phyloP scores from a whole-genome alignment of 2,888 invertebrate genomes.

The Macrophya alboannulata region DNA sequence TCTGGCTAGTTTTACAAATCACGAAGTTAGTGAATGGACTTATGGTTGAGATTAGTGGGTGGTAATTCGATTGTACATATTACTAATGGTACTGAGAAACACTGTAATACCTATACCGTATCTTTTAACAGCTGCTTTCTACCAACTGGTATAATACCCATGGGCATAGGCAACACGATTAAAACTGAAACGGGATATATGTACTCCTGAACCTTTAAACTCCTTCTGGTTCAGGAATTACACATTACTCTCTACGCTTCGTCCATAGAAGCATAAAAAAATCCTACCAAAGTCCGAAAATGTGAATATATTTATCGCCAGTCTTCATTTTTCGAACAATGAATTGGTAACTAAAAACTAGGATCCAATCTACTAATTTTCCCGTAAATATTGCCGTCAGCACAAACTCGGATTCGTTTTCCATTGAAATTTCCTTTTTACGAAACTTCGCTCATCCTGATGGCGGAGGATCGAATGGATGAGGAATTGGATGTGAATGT shows the following conservation, averaged over 20 bases:
- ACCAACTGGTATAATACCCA: background rate
- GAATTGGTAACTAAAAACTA: background rate
- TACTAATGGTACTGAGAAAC: background rate
- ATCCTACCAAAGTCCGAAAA: no score
- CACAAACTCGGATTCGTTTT: no score
- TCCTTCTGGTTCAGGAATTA: background rate
- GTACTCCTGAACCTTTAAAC: background rate
- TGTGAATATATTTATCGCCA: no score
- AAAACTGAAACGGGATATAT: conserved; percentile 27
- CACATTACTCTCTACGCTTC: background rate
- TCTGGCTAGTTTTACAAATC: background rate
- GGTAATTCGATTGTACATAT: background rate
- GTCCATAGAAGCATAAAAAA: no score
- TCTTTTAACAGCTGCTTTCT: conserved; percentile 14
- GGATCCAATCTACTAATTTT: no score
- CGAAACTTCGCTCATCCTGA: no score
- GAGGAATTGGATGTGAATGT: no score
- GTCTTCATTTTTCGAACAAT: no score
- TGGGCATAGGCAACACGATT: background rate
- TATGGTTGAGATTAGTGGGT: conserved; percentile 20
- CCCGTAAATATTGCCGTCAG: no score
- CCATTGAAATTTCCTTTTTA: no score
- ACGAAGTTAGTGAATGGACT: background rate
- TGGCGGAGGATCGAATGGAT: no score
- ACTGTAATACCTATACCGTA: conserved; percentile 17